These are phyloP conservation scores for Ditula angustiorana DNA, from an alignment of 2,888 invertebrate genomes.

Conservation along the genomic window DNA sequence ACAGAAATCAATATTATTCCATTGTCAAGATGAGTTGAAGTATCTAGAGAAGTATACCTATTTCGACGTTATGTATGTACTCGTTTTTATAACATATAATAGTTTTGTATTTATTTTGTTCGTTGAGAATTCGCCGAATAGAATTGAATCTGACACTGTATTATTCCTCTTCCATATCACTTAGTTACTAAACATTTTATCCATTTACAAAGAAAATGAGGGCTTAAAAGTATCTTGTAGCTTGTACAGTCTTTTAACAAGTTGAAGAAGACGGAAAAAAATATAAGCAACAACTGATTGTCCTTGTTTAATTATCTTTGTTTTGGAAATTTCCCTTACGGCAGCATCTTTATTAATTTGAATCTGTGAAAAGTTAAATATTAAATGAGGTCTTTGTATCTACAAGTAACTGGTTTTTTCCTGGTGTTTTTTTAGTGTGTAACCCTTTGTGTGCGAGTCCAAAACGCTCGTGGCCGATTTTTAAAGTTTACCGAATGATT, in stretches of 20 bases:
- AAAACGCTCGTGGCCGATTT: no score
- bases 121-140: not conserved
- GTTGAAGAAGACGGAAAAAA: not conserved
- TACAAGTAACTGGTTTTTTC: no score
- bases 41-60: no score
- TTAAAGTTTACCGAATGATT: no score
- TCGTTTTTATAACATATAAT: not conserved
- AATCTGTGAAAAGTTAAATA: no score
- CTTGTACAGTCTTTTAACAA: not conserved
- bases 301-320: not conserved
- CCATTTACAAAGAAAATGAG: not conserved
- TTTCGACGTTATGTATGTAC: no score
- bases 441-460: no score
- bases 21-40: no score
- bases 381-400: no score
- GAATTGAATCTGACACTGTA: not conserved
- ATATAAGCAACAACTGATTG: not conserved
- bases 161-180: not conserved
- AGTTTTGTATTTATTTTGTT: not conserved
- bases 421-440: no score
- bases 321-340: not conserved
- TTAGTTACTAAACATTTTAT: not conserved
- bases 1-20: no score
- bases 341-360: not conserved
- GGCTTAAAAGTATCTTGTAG: slow-evolving; percentile 1